Percentiles rank a stretch among this genome's conserved stretches.
These are phyloP conservation scores for Pseudobourletiella spinata DNA, from an alignment of 1,140 invertebrate species.

Conservation along the genomic window DNA sequence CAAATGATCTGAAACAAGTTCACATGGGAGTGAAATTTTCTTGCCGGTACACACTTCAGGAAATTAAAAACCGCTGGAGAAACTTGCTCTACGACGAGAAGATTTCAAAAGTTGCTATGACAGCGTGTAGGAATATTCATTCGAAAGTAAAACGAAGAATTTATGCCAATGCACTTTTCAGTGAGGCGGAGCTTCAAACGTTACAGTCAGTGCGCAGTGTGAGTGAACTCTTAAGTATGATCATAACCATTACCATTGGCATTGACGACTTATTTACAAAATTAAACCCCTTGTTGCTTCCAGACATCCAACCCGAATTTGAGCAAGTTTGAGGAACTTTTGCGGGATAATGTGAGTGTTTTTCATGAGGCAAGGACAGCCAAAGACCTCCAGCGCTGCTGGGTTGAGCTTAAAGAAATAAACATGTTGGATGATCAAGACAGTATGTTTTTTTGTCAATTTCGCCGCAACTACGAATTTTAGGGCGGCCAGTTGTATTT, in stretches of 20 bases:
- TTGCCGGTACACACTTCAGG: slow-evolving; percentile 84
- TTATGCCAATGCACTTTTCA: slow-evolving; percentile 81
- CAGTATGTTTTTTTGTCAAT: slow-evolving; percentile 49
- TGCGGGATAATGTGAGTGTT: slow-evolving; percentile 61
- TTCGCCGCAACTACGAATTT: too few species aligned
- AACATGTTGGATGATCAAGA: slow-evolving; percentile 82
- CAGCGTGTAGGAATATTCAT: slow-evolving; percentile 87
- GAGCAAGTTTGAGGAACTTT: slow-evolving; percentile 7
- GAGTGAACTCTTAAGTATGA: slow-evolving; percentile 41
- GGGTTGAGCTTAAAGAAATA: slow-evolving; percentile 89
- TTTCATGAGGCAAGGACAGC: slow-evolving; percentile 82
- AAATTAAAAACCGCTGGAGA: slow-evolving; percentile 93
- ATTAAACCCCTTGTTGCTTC: neutral
- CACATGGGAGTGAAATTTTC: slow-evolving; percentile 92
- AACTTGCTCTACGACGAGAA: slow-evolving; percentile 84
- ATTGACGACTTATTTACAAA: neutral
- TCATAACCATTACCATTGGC: neutral
- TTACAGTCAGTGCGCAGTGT: slow-evolving; percentile 73
- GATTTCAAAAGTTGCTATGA: slow-evolving; percentile 73
- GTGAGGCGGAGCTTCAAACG: slow-evolving; percentile 56
- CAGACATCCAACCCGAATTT: neutral
- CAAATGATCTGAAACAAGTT: slow-evolving; percentile 75
- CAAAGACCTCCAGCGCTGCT: slow-evolving; percentile 75
- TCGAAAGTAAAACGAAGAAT: slow-evolving; percentile 77
- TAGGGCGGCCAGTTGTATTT: too few species aligned